Base-by-base conservation (phyloP, 2,888 invertebrate genomes). In the Trissolcus japonicus region DNA sequence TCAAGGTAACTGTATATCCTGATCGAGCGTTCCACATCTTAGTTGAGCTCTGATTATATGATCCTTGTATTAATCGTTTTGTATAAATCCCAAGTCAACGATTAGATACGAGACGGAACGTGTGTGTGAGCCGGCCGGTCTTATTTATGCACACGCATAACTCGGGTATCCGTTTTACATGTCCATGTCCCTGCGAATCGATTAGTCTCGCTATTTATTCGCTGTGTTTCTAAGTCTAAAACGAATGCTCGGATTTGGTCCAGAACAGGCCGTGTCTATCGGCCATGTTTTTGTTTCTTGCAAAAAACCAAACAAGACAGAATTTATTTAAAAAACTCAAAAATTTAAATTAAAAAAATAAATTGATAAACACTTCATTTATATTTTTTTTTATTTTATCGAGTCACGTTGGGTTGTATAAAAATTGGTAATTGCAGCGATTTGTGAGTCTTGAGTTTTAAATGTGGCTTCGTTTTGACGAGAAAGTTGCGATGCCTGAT, bases 1-100 rank as follows among this genome's bases (percentile, higher is more conserved):
- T 72, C 76, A 76, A 77, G 77, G 72, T 76, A 76, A 76, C 76
- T 76, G 76, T 76, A 76, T 72, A 76, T 76, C 72, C 62, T 59
- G 76, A 76, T 76, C 72, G 63, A 41, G 29, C 72, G 77, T 77
- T 77, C 72, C 72, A 77, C 77, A 68, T 73, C 77, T 77, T 72
- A 73, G 72, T 77, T 77, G 68, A 72, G 72, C 76, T 48, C 63
- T 54, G 76, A 76, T 72, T 76, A 76, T 76, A 76, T 69, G 76
- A 75, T 75, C 50, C 60, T 65, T 40, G 68, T 69, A 69, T 75
- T 75, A 69, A 68, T 75, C 69, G 75, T 69, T 75, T 75, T 75
- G 68, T 75, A 63, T 69, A 69, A 29, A 69, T 43, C 29, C 46
- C 21, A 13, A 21, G 29, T 51, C 41, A 50, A 11, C 69, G 75